Conservation (phyloP, 2,113 vertebrate genomes). For the Procapra przewalskii region DNA sequence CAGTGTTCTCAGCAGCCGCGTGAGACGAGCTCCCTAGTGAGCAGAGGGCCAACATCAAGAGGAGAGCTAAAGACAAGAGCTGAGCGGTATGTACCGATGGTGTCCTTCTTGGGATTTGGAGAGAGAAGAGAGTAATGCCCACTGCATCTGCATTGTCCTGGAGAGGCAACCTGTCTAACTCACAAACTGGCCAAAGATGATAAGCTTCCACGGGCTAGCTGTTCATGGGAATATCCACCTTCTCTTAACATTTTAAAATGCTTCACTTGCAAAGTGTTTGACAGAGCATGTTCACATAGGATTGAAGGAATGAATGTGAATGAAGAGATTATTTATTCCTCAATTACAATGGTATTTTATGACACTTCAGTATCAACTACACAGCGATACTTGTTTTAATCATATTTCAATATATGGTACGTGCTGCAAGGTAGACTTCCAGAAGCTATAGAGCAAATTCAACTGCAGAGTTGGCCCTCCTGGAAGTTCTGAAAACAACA, state of each 20-base stretch:
- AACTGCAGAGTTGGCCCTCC: not conserved
- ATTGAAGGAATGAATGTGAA: not conserved
- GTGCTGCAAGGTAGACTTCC: not conserved
- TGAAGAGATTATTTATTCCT: not conserved
- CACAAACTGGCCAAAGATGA: not conserved
- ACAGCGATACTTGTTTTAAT: not conserved
- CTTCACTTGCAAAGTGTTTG: not conserved
- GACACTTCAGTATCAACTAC: not conserved
- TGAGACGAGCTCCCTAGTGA: not conserved
- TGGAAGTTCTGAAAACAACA: not conserved
- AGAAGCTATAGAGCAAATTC: not conserved
- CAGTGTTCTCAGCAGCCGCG: accelerated
- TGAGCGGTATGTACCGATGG: accelerated
- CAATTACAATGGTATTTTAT: not conserved
- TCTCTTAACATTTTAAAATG: not conserved
- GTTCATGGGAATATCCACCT: not conserved
- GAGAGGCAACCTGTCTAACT: not conserved
- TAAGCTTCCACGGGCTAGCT: not conserved
- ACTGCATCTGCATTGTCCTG: not conserved
- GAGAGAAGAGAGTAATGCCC: not conserved
- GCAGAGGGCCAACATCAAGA: not conserved
- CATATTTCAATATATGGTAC: not conserved
- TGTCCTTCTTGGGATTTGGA: not conserved
- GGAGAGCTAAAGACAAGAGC: not conserved
- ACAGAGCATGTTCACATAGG: not conserved